A percentile compares a stretch with the other conserved stretches of the same genome.
Conservation (phyloP, 1,140 invertebrate genomes). For the Anagrus nilaparvatae region DNA sequence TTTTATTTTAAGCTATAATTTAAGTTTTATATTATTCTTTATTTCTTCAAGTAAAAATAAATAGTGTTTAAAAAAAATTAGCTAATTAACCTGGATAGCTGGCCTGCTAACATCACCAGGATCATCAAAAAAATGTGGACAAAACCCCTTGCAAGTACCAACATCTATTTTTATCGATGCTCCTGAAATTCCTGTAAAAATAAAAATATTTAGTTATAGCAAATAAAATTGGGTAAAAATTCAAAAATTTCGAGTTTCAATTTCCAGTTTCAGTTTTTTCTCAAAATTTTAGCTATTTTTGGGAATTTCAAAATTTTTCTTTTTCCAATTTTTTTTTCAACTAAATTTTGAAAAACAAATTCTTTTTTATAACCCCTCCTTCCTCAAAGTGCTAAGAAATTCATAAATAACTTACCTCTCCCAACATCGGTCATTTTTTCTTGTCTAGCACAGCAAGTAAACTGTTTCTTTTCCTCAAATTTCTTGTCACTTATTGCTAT, state of each 20-base stretch:
- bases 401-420: constrained; percentile 27
- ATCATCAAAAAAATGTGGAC: constrained; percentile 34
- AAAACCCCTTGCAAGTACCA: constrained; percentile 35
- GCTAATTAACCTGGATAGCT: constrained; percentile 30
- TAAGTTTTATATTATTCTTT: too few species aligned
- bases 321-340: neutral
- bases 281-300: too few species aligned
- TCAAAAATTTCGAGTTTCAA: too few species aligned
- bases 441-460: constrained; percentile 32
- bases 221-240: too few species aligned
- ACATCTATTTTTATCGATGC: constrained; percentile 34
- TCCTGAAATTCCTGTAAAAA: constrained; percentile 31
- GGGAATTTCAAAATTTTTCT: too few species aligned
- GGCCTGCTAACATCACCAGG: constrained; percentile 36
- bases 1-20: too few species aligned
- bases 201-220: constrained; percentile 1
- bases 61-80: constrained; percentile 3
- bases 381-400: constrained; percentile 11
- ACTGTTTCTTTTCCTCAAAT: constrained; percentile 19
- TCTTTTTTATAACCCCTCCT: neutral
- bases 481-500: too few species aligned
- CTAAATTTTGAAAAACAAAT: neutral
- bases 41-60: too few species aligned
- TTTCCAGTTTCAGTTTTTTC: too few species aligned
- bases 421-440: constrained; percentile 33